A percentile compares a stretch with the other conserved stretches of the same genome.
These are phyloP conservation scores for Poecile atricapillus DNA, from an alignment of 2,113 vertebrate genomes.

Conservation along the genomic window DNA sequence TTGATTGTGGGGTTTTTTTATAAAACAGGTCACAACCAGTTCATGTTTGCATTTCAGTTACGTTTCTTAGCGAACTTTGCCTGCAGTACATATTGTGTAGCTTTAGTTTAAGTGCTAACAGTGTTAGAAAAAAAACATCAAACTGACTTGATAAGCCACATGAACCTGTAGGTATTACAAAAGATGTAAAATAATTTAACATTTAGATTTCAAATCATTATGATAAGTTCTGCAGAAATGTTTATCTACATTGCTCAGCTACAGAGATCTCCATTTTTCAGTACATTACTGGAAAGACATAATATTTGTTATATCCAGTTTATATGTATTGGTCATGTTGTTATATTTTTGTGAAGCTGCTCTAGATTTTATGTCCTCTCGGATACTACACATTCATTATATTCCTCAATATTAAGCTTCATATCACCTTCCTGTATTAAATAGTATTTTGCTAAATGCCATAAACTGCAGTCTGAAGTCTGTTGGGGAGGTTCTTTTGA, in stretches of 20 bases:
- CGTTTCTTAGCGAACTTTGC: neutral
- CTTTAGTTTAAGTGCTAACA: neutral
- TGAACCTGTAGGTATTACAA: neutral
- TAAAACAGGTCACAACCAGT: neutral
- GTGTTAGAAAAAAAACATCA: neutral
- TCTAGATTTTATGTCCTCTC: neutral
- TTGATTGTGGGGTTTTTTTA: neutral
- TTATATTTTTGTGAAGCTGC: neutral
- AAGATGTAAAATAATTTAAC: neutral
- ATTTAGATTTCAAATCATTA: neutral
- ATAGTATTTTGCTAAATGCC: neutral
- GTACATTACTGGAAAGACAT: neutral
- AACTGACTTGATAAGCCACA: neutral
- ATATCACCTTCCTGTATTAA: neutral
- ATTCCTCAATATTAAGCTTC: neutral
- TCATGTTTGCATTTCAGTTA: neutral
- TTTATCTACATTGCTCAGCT: neutral
- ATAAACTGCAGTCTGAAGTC: neutral
- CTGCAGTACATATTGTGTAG: neutral
- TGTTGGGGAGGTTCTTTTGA: neutral
- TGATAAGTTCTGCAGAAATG: neutral
- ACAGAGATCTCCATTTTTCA: neutral
- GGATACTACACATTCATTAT: neutral
- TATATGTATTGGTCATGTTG: neutral
- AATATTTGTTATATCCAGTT: neutral